Base-by-base conservation (phyloP, 2,888 invertebrate species). In the Cybosia mesomella region DNA sequence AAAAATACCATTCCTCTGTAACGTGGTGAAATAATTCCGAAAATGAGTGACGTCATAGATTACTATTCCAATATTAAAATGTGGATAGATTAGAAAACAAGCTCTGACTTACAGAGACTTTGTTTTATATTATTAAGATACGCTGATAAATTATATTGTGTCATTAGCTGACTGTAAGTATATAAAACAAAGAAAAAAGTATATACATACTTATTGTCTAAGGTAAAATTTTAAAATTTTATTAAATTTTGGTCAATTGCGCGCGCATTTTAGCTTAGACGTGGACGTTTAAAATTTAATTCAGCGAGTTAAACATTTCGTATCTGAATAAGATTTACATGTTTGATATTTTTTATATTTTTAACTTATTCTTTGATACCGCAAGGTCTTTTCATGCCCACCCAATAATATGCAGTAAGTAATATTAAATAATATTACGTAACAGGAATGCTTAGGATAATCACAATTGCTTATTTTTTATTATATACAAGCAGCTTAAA, bases 371-470 rank as follows among this genome's bases (percentile, higher is more conserved):
- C 18, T 11, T 18, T 43, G 18, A 15, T 15, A 43, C 43, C 7
- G 18, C 43, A 43, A 43, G 18, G 18, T 18, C 43, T 43, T 43
- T 43, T 18, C 7, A 8, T 18, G 18, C 21, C 54, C 9, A 22
- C 54, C 54, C 21, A 55, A 13, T 11, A 22, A 53, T 18, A 21
- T 13, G 1, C 4, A 15, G 22, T 54, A 32, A 32, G 10, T 54
- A 10, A 54, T 54, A 8, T 1, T 10, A 54, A 21, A 24, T 10
- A 13, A 24, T 21, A 9, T 24, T 60, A 58, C 24, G 7, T n/a
- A 61, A 61, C 3, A 62, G 58, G 67, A 67, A 67, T 67, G 67
- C 49, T 58, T 67, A 58, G 15, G 58, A 62, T 43, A 18, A 67
- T 62, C 67, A 67, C 62, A 67, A 62, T 36, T 22, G 36, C 57